Evolutionary conservation across 2,113 vertebrate genomes (phyloP), one percentile per base, ranked within the genome.

Genomic region (Crypturellus undulatus): DNA sequence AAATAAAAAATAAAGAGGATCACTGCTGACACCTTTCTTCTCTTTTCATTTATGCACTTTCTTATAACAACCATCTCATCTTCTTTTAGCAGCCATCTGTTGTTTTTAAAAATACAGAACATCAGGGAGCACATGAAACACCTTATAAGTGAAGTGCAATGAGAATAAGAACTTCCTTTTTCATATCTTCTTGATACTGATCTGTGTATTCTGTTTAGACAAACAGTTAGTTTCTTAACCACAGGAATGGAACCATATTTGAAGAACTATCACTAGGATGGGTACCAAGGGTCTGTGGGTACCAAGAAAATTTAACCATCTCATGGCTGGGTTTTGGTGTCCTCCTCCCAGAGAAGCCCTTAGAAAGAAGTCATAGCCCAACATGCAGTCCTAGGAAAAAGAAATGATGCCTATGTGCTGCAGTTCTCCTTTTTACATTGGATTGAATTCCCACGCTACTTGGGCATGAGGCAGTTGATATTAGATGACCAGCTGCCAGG

Each of bases 31-130:
- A 63, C 7, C 0, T 0, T 6, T 28, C 3, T 9, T 25, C 24
- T 5, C 15, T 52, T 26, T 42, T 30, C 49, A 70, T 79, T 38
- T 25, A 32, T 7, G 62, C 5, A 6, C 6, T 14, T 7, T 3
- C 3, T 1, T 15, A 3, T 7, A 56, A 9, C 20, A 6, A 1
- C 10, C 11, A 16, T 16, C 8, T 42, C 47, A 51, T 4, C 24
- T 58, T 43, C 17, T 58, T n/a, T 64, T 52, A 77, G 56, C 15
- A 56, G 51, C 1, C 3, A 12, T 25, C 28, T 54, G 67, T 18
- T 79, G 10, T 73, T 45, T 19, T 51, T 38, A 82, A 88, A 84
- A 70, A 60, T 25, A 71, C 6, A 42, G 24, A 75, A n/a, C 6
- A 15, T n/a, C 8, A 78, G 18, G 2, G 10, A 38, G n/a, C 9